These are phyloP conservation scores for Pterois miles DNA, from an alignment of 2,797 vertebrate genomes.

Conservation along the genomic window DNA sequence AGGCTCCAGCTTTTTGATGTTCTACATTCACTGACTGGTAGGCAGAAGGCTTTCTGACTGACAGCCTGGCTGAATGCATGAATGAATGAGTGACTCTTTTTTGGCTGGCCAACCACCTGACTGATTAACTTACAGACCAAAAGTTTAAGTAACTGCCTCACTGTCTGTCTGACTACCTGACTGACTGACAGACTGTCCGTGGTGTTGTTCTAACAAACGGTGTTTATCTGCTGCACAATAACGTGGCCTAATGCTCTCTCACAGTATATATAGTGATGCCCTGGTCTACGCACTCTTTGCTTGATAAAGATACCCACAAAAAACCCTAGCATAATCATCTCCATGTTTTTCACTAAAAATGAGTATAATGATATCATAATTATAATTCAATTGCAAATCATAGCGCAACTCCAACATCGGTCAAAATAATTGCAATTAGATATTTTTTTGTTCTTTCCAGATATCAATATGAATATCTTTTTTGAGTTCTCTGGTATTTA, in stretches of 20 bases:
- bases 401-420: too few relatives aligned
- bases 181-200: conserved; percentile 1
- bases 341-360: too few relatives aligned
- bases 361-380: too few relatives aligned
- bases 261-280: too few relatives aligned
- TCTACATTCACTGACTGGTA: conserved; percentile 50
- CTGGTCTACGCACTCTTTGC: too few relatives aligned
- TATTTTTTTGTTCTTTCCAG: background rate
- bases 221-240: background rate
- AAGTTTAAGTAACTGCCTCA: conserved; percentile 27
- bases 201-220: background rate
- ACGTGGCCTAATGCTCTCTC: too few relatives aligned
- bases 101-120: conserved; percentile 10
- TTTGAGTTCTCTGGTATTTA: background rate
- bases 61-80: conserved; percentile 36
- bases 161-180: background rate
- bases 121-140: conserved; percentile 30
- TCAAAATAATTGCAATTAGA: too few relatives aligned
- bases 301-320: too few relatives aligned
- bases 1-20: conserved; percentile 59
- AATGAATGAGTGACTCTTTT: conserved; percentile 42
- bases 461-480: background rate
- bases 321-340: too few relatives aligned
- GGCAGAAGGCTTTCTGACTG: conserved; percentile 45
- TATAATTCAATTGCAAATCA: too few relatives aligned